Percentiles rank a stretch among this genome's conserved stretches.
phyloP scores from a whole-genome alignment of 1,140 invertebrate species.

The Battus philenor region DNA sequence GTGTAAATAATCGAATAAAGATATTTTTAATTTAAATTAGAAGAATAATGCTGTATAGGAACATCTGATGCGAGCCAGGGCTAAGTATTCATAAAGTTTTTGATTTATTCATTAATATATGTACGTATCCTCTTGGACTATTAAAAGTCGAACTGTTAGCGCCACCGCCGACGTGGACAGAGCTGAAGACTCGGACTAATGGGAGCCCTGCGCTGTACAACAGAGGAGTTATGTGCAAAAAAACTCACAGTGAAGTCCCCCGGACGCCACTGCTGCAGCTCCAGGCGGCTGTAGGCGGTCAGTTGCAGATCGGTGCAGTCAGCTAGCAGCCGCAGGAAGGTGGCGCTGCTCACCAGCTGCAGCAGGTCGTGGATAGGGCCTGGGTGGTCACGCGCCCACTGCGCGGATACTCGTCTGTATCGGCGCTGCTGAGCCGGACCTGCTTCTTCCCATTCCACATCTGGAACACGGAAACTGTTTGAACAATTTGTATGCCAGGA shows the following conservation, averaged over 20 bases:
- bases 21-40: no score
- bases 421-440: constrained; percentile 80
- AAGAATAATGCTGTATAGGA: no score
- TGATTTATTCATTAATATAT: no score
- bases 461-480: constrained; percentile 20
- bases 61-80: no score
- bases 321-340: constrained; percentile 77
- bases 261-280: constrained; percentile 81
- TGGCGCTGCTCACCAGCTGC: constrained; percentile 72
- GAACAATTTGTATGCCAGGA: no score
- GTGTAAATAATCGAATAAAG: no score
- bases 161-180: no score
- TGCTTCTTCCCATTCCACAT: constrained; percentile 76
- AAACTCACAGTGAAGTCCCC: constrained; percentile 78
- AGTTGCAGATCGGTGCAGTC: constrained; percentile 80
- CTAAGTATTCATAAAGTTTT: no score
- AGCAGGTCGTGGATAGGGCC: constrained; percentile 28
- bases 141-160: no score
- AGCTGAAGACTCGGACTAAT: no score
- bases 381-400: constrained; percentile 44
- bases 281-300: constrained; percentile 67
- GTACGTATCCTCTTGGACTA: no score
- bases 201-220: no score
- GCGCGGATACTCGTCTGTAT: constrained; percentile 77
- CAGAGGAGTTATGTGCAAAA: neutral